Percentiles rank a stretch among this genome's conserved stretches.
phyloP scores from a whole-genome alignment of 2,113 vertebrate genomes.

The Pygoscelis antarcticus region DNA sequence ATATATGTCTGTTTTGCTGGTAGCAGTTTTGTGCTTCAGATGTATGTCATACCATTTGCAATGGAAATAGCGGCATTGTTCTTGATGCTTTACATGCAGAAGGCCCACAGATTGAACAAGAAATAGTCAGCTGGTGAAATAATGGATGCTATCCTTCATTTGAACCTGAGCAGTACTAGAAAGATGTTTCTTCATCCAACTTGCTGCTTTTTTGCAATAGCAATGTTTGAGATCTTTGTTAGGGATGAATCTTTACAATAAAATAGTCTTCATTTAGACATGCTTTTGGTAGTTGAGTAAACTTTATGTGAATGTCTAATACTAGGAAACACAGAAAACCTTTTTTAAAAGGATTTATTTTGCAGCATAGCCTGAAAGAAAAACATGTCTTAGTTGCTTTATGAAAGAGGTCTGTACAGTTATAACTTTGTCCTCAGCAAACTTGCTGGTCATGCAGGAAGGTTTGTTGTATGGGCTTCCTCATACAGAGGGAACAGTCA shows the following conservation, averaged over 20 bases:
- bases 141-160: conserved; percentile 1
- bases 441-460: neutral
- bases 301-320: neutral
- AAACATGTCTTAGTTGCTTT: neutral
- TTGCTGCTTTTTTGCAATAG: neutral
- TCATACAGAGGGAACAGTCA: neutral
- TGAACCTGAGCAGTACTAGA: neutral
- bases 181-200: neutral
- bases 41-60: conserved; percentile 53
- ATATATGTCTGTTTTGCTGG: conserved; percentile 4
- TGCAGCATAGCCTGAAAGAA: neutral
- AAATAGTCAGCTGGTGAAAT: conserved; percentile 34
- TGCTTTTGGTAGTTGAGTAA: neutral
- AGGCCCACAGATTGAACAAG: conserved; percentile 29
- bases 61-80: conserved; percentile 53
- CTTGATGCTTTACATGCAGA: conserved; percentile 45
- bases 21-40: conserved; percentile 54
- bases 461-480: neutral
- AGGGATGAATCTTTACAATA: neutral
- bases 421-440: neutral
- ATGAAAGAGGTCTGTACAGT: neutral
- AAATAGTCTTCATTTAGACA: neutral
- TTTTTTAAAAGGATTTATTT: neutral
- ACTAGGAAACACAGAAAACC: neutral
- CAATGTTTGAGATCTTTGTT: neutral